Percentiles rank a stretch among this genome's conserved stretches.
phyloP scores from a whole-genome alignment of 2,888 invertebrate species.

The Sesamia inferens region DNA sequence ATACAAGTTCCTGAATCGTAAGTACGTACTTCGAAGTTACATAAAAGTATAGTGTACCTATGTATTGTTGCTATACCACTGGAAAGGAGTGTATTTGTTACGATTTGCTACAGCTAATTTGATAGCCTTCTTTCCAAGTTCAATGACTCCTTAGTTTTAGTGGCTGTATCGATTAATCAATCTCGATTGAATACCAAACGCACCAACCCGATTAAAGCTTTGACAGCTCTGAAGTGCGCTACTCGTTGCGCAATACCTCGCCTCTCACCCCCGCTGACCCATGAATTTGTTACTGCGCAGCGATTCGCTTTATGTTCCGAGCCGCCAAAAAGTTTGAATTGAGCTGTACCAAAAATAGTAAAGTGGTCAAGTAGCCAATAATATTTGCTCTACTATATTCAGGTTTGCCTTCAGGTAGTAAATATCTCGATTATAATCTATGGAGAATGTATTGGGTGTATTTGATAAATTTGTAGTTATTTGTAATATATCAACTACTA shows the following conservation, averaged over 20 bases:
- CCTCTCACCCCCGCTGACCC: not conserved
- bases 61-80: not conserved
- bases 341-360: not conserved
- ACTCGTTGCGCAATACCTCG: not conserved
- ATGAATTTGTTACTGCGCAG: not conserved
- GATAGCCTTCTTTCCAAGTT: not conserved
- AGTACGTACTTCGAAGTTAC: constrained; percentile 5
- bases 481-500: not conserved
- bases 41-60: not conserved
- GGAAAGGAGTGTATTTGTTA: not conserved
- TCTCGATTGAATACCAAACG: not conserved
- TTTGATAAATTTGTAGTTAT: not conserved
- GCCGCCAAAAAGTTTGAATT: not conserved
- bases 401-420: not conserved
- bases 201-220: no score
- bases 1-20: constrained; percentile 20
- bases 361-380: not conserved
- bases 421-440: not conserved
- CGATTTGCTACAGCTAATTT: not conserved
- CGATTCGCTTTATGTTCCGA: not conserved
- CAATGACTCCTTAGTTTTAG: not conserved
- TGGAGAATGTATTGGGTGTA: not conserved
- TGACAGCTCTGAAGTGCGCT: not conserved
- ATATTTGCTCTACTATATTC: not conserved
- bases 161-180: not conserved